Evolutionary conservation across 2,113 vertebrate species (phyloP).

Genomic region (Cryptomyrus ogoouensis): DNA sequence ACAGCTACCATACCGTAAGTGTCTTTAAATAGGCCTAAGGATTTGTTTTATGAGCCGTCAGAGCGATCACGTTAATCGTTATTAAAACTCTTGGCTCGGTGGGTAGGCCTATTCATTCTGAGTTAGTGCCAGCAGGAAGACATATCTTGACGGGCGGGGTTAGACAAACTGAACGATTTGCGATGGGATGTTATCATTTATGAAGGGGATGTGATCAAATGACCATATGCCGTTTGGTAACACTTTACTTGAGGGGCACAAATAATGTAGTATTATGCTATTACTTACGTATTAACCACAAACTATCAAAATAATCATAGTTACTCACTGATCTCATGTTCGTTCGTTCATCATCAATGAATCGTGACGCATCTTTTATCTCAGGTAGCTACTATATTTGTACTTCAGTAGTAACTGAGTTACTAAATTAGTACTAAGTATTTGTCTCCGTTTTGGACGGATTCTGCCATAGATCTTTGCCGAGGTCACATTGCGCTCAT

Average conservation of each 20-base stretch:
- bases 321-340: neutral
- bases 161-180: neutral
- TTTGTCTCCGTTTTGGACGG: neutral
- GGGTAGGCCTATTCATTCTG: neutral
- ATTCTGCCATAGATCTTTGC: neutral
- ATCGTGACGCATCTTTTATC: neutral
- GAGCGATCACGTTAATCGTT: neutral
- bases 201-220: neutral
- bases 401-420: too few relatives aligned
- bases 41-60: neutral
- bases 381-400: neutral
- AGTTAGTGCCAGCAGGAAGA: neutral
- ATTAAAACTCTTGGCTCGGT: neutral
- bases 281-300: neutral
- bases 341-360: neutral
- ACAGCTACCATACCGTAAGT: neutral
- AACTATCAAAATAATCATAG: neutral
- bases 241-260: neutral
- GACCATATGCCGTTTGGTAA: neutral
- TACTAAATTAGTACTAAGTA: too few relatives aligned
- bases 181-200: neutral
- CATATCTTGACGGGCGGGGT: neutral
- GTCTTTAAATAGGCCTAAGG: neutral
- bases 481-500: neutral
- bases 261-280: neutral